phyloP scores from a whole-genome alignment of 2,113 vertebrate genomes.

The Daubentonia madagascariensis region DNA sequence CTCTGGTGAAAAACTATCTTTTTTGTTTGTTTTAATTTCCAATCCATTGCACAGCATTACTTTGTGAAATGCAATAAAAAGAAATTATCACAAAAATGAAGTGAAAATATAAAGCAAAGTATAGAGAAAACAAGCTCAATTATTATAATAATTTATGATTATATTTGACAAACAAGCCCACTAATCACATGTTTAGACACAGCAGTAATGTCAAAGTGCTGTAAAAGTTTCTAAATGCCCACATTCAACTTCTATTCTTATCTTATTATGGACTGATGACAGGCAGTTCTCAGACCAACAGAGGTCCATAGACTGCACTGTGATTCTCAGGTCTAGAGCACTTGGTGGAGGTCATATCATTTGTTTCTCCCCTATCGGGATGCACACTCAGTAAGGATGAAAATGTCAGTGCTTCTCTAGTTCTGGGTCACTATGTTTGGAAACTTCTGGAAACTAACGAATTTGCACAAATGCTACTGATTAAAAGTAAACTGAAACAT shows the following conservation, averaged over 20 bases:
- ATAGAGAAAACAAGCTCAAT: neutral
- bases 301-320: neutral
- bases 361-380: neutral
- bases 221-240: neutral
- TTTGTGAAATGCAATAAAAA: neutral
- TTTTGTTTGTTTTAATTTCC: neutral
- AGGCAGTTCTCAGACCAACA: neutral
- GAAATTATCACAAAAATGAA: neutral
- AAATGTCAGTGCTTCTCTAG: neutral
- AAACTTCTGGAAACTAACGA: neutral
- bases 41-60: neutral
- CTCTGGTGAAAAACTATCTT: neutral
- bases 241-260: neutral
- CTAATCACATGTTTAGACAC: neutral
- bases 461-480: neutral
- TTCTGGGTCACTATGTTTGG: neutral
- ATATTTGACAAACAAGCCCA: neutral
- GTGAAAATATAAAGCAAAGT: neutral
- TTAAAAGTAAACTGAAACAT: neutral
- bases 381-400: too few relatives aligned
- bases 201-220: neutral
- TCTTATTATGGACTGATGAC: neutral
- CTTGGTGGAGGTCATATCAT: fast-evolving
- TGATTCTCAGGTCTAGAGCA: neutral
- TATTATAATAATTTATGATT: neutral